Evolutionary conservation across 2,888 invertebrate genomes (phyloP), one percentile per base, ranked within the genome.

Genomic region (Cyclophora albipunctata): DNA sequence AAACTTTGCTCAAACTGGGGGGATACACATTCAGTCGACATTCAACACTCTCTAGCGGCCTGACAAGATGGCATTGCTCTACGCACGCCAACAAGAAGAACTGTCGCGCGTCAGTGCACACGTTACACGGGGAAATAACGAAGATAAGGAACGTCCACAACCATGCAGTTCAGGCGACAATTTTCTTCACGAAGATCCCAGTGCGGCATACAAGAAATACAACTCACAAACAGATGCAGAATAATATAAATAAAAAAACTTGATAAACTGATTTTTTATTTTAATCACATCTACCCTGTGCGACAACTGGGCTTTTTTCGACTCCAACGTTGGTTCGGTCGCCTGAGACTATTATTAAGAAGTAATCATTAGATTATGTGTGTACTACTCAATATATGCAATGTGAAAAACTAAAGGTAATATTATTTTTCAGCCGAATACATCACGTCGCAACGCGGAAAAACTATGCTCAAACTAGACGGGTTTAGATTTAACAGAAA

Each of bases 41-140:
- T 45, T 48, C 47, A 5, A 45, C 45, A 0, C 47, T 49, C 3
- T 35, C 7, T 3, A 52, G 58, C 2, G 3, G 65, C 7, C 33
- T n/a, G 4, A 60, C 51, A 0, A 60, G 69, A 60, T 74, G 75
- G 75, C 56, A 64, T 3, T 65, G 74, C 47, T 67, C 69, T 0
- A 71, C 75, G 0, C 71, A 73, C 45, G 65, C 66, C 45, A 53
- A 60, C 50, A 70, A 57, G 42, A 60, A 59, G 34, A 20, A 20
- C 20, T 76, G 76, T 45, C 53, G 58, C 0, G 75, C 76, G 0
- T 51, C 51, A 2, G 55, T 68, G 2, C 58, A 64, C 34, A 69
- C 69, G 3, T 5, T 55, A 34, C 51, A 49, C 3, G 54, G 67
- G 34, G 45, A 63, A 47, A 52, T 64, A 5, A 42, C 61, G 0